Base-by-base conservation (phyloP, 2,888 invertebrate species). In the Parnassius glacialis region DNA sequence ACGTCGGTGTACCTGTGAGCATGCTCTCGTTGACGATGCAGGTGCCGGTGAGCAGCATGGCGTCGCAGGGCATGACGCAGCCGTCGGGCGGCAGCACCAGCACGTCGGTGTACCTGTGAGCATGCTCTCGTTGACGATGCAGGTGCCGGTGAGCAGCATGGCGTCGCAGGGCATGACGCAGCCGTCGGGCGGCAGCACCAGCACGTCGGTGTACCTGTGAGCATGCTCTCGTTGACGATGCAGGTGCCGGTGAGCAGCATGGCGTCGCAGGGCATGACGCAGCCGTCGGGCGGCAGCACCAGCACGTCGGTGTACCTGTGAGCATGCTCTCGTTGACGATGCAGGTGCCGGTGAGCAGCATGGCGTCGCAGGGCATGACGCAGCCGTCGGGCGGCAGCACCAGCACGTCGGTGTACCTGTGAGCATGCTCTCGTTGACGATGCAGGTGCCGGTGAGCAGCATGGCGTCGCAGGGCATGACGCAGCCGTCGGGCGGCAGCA, bases 311-410 rank as follows among this genome's bases (percentile, higher is more conserved):
- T 34, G 7, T 34, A 96, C 96, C 97, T 66, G 98, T 98, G 3
- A 98, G 93, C 96, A 98, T 97, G 78, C 97, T 96, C 86, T 98
- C 98, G 80, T 98, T 98, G 62, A 98, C 97, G 70, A 98, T 97
- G 76, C 97, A 97, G 51, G 95, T 95, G 52, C 98, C 98, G 25
- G 95, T 94, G 25, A 98, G 90, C 41, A 98, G 90, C 67, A 97
- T 94, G 10, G 97, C 97, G 81, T 98, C 98, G 85, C 95, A 96
- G 1, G 94, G 94, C 92, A 96, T 94, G 12, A 94, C 90, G 76
- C 95, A 96, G 55, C 97, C 96, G 71, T 94, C 93, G 3, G 94
- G 92, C 1, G 98, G 97, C 67, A 98, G 93, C 65, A 96, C 94
- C 55, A 97, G 93, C 52, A 97, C 92, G 80, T 97, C 97, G 10